These are phyloP conservation scores for Bradypodion pumilum DNA, from an alignment of 2,797 vertebrate species.

Conservation along the genomic window DNA sequence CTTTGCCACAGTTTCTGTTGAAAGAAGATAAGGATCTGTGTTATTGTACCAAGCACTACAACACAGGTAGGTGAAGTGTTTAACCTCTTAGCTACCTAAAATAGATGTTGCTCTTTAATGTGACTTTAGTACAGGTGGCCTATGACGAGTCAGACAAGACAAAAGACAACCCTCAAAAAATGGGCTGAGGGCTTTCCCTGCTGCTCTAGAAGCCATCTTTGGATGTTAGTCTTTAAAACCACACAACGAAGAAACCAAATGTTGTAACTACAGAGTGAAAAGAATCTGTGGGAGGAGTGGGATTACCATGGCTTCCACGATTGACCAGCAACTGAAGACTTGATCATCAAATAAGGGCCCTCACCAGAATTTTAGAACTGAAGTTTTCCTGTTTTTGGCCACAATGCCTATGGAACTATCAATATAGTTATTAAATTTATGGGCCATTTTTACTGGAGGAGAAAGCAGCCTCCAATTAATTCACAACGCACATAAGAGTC, in stretches of 20 bases:
- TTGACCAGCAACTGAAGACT: background rate
- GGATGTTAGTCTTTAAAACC: background rate
- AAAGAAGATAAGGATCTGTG: conserved; percentile 95
- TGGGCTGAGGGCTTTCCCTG: no score
- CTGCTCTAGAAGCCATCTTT: no score
- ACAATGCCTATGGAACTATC: background rate
- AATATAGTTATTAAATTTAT: background rate
- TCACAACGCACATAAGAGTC: background rate
- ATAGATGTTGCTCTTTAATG: background rate
- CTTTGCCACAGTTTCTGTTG: conserved; percentile 93
- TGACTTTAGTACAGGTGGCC: background rate
- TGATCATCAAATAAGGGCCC: background rate
- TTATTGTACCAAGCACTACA: conserved; percentile 98
- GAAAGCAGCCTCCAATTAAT: background rate
- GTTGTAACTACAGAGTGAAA: background rate
- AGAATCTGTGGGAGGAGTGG: background rate
- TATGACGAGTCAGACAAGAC: no score
- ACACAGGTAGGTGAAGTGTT: conserved; percentile 84
- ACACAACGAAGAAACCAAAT: background rate
- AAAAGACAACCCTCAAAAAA: no score
- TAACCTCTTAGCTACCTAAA: background rate
- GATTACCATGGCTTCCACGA: background rate
- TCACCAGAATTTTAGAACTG: background rate
- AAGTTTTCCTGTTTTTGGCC: background rate
- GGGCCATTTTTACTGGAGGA: background rate